Percentiles rank a stretch among this genome's conserved stretches.
Evolutionary conservation across 2,888 invertebrate genomes (phyloP).

Genomic region (Panzeria rudis): DNA sequence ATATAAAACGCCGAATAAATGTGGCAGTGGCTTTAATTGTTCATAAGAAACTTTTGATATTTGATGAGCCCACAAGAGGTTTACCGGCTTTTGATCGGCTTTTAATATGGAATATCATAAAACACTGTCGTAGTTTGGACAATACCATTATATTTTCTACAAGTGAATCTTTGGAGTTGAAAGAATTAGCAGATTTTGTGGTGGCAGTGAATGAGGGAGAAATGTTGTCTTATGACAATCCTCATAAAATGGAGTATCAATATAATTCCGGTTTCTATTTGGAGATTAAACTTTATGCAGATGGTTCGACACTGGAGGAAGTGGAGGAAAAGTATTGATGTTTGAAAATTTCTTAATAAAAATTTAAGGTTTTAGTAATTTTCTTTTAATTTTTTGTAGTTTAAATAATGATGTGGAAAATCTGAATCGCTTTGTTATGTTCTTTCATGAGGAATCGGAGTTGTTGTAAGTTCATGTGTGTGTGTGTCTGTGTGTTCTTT

Average conservation of each 20-base stretch:
- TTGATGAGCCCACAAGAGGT: constrained; percentile 86
- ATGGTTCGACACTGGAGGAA: constrained; percentile 75
- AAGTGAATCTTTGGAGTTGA: constrained; percentile 92
- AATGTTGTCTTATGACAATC: constrained; percentile 89
- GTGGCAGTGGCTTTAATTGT: constrained; percentile 89
- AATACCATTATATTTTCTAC: constrained; percentile 91
- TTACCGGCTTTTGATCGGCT: constrained; percentile 90
- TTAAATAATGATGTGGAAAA: constrained; percentile 76
- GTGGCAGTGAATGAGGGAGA: constrained; percentile 91
- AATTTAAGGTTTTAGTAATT: background rate
- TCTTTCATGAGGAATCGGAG: constrained; percentile 51
- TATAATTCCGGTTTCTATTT: constrained; percentile 85
- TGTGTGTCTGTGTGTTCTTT: too few species aligned
- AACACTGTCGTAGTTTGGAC: constrained; percentile 87
- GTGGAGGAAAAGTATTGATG: constrained; percentile 75
- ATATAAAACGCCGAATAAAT: constrained; percentile 89
- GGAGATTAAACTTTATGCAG: constrained; percentile 77
- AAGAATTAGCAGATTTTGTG: constrained; percentile 90
- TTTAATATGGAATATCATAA: constrained; percentile 90
- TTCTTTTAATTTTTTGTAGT: constrained; percentile 66
- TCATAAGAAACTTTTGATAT: constrained; percentile 87
- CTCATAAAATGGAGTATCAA: constrained; percentile 90
- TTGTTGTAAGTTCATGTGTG: constrained; percentile 52
- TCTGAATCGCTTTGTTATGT: constrained; percentile 46
- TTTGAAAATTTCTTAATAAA: background rate